Conservation (phyloP, 1,140 invertebrate genomes). For the Neodiprion lecontei region DNA sequence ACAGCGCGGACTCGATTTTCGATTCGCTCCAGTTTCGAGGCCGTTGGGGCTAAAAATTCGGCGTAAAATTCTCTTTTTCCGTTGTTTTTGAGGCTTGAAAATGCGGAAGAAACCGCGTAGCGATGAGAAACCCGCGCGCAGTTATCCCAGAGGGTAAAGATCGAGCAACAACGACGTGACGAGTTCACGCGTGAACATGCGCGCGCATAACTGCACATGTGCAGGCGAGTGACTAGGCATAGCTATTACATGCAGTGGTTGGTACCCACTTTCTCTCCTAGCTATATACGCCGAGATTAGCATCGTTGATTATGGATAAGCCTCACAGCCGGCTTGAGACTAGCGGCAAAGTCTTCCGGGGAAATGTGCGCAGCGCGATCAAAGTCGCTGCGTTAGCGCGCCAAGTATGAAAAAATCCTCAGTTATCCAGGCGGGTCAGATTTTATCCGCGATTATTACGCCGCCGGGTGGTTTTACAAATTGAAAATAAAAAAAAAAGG, state of each 20-base stretch:
- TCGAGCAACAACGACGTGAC: background rate
- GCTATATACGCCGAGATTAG: constrained; percentile 34
- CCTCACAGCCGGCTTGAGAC: background rate
- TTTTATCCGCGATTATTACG: too few relatives aligned
- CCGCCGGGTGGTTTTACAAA: too few relatives aligned
- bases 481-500: too few relatives aligned
- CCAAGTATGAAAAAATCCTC: constrained; percentile 12
- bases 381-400: constrained; percentile 15
- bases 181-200: constrained; percentile 16
- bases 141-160: background rate
- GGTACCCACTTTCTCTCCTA: background rate
- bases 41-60: background rate
- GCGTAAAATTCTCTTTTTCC: background rate
- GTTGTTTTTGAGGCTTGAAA: background rate
- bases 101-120: background rate
- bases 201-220: constrained; percentile 15
- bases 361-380: constrained; percentile 22
- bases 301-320: constrained; percentile 44
- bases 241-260: background rate
- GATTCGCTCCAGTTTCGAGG: background rate
- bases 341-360: constrained; percentile 37
- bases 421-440: background rate
- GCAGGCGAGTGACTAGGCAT: background rate
- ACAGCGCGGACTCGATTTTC: background rate
- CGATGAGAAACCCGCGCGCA: background rate